Evolutionary conservation across 30 jellyfish, hydroid and myxozoan species (phyloP).

Genomic region (Nemopilema nomurai): DNA sequence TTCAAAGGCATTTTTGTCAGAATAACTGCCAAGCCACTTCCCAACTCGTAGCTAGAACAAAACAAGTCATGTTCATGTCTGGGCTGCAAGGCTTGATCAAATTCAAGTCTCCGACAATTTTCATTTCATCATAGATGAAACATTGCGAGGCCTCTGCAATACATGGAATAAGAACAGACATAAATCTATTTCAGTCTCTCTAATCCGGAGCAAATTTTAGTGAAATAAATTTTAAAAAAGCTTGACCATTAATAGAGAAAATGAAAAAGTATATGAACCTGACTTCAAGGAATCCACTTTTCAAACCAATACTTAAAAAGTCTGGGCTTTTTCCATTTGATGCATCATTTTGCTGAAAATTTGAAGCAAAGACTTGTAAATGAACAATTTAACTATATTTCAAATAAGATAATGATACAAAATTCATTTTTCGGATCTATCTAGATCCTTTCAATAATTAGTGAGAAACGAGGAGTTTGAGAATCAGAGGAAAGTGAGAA

Average conservation of each 20-base stretch:
- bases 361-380: no score
- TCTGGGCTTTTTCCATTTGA: conserved; percentile 64
- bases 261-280: conserved; percentile 63
- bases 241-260: no score
- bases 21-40: conserved; percentile 78
- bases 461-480: no score
- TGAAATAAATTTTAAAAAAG: neutral
- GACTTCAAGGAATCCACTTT: conserved; percentile 75
- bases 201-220: no score
- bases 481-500: no score
- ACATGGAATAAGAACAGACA: no score
- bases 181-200: no score
- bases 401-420: no score
- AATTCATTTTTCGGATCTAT: no score
- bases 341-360: conserved; percentile 33
- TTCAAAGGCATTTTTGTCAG: conserved; percentile 43
- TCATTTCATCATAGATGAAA: neutral
- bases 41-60: conserved; percentile 74
- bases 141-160: neutral
- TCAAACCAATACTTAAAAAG: conserved; percentile 68
- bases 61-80: neutral
- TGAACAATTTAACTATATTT: no score
- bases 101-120: neutral
- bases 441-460: no score
- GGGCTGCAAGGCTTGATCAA: no score